Evolutionary conservation across 2,797 vertebrate genomes (phyloP).

Genomic region (Artibeus jamaicensis): DNA sequence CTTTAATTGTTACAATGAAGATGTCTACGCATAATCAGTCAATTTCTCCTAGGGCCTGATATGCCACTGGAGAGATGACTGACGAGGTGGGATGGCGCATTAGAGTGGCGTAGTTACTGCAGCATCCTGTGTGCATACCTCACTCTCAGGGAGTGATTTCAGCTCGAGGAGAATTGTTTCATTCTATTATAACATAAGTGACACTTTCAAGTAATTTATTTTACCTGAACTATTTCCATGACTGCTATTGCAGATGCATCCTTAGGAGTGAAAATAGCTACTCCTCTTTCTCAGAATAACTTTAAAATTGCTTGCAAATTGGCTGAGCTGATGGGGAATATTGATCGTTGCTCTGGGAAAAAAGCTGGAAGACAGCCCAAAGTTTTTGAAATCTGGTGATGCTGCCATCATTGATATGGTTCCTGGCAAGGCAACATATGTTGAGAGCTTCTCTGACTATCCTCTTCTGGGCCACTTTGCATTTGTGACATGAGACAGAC

Average conservation of each 20-base stretch:
- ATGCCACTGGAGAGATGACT: not conserved
- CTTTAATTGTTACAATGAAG: not conserved
- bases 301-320: not conserved
- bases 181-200: not conserved
- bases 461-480: too few species aligned
- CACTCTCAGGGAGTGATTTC: not conserved
- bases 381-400: too few species aligned
- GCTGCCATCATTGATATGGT: too few species aligned
- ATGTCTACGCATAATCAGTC: not conserved
- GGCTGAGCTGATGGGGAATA: too few species aligned
- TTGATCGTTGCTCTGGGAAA: too few species aligned
- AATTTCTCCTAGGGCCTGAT: not conserved
- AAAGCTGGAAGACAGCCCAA: too few species aligned
- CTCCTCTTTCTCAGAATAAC: not conserved
- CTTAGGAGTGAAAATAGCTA: not conserved
- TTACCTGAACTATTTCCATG: constrained; percentile 31
- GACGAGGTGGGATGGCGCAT: not conserved
- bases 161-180: not conserved
- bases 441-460: too few species aligned
- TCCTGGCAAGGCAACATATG: too few species aligned
- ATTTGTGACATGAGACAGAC: too few species aligned
- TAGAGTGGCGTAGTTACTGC: not conserved
- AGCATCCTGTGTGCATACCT: not conserved
- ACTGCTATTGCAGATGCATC: not conserved
- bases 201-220: constrained; percentile 40